These are phyloP conservation scores for Eulemur rubriventer DNA, from an alignment of 2,797 vertebrate genomes.

Conservation along the genomic window DNA sequence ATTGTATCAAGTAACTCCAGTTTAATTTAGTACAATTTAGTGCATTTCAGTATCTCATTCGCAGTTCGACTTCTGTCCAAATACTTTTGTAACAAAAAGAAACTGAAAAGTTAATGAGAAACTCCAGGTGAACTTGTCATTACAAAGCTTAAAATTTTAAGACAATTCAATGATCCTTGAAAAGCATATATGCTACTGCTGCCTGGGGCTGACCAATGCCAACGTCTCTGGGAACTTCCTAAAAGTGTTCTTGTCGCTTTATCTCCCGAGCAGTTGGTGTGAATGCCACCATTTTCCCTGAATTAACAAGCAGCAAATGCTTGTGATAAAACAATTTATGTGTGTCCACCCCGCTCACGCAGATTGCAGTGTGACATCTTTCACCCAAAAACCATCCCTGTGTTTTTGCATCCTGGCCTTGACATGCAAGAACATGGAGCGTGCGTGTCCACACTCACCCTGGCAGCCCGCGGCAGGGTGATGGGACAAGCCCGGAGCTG, in stretches of 20 bases:
- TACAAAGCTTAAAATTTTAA: background rate
- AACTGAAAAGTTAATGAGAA: conserved; percentile 26
- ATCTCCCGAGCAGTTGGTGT: background rate
- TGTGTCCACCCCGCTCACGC: background rate
- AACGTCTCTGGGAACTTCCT: background rate
- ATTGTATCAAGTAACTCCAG: conserved; percentile 66
- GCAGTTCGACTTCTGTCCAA: background rate
- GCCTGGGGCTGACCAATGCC: background rate
- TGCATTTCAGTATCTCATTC: conserved; percentile 61
- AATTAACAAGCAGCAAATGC: background rate
- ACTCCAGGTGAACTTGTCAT: background rate
- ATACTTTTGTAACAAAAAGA: conserved; percentile 7
- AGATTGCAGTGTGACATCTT: background rate
- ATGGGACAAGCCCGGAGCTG: background rate
- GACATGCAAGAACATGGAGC: background rate
- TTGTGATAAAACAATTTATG: background rate
- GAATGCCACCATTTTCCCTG: background rate
- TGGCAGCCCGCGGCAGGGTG: background rate
- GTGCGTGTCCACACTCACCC: background rate
- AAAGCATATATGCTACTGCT: fast-evolving
- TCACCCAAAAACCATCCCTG: background rate
- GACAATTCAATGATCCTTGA: background rate
- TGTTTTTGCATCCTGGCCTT: background rate
- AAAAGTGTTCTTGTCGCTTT: background rate
- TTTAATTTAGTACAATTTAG: conserved; percentile 62